These are phyloP conservation scores for Phalera bucephala DNA, from an alignment of 2,888 invertebrate species.

Conservation along the genomic window DNA sequence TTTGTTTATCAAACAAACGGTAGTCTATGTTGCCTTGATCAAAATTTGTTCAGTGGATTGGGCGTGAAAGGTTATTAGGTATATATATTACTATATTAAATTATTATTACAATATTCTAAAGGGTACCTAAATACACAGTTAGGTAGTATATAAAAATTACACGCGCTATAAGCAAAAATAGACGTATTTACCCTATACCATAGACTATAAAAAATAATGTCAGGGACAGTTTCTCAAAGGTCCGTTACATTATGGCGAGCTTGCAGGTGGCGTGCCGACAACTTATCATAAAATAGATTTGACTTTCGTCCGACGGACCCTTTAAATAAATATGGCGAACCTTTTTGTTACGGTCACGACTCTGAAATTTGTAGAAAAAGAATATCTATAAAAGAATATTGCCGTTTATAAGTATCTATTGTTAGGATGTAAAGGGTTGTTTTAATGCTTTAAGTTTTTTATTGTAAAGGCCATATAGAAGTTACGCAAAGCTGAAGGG, in stretches of 20 bases:
- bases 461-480: no score
- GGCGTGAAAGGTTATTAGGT: no score
- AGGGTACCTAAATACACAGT: no score
- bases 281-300: constrained; percentile 29
- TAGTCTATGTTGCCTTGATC: no score
- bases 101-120: no score
- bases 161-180: neutral
- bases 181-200: neutral
- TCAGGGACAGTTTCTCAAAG: constrained; percentile 21
- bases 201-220: constrained; percentile 16
- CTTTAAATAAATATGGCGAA: constrained; percentile 15
- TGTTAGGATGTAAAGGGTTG: no score
- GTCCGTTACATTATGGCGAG: constrained; percentile 16
- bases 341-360: constrained; percentile 9
- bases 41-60: no score
- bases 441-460: no score
- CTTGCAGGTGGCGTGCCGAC: constrained; percentile 25
- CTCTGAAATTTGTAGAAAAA: constrained; percentile 16
- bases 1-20: no score
- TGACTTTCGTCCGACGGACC: constrained; percentile 21
- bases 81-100: no score
- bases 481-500: no score
- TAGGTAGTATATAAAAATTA: no score
- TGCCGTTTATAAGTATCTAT: neutral
- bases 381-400: constrained; percentile 9